Evolutionary conservation across 2,888 invertebrate genomes (phyloP), one percentile per base, ranked within the genome.

Genomic region (Ophonus ardosiacus): DNA sequence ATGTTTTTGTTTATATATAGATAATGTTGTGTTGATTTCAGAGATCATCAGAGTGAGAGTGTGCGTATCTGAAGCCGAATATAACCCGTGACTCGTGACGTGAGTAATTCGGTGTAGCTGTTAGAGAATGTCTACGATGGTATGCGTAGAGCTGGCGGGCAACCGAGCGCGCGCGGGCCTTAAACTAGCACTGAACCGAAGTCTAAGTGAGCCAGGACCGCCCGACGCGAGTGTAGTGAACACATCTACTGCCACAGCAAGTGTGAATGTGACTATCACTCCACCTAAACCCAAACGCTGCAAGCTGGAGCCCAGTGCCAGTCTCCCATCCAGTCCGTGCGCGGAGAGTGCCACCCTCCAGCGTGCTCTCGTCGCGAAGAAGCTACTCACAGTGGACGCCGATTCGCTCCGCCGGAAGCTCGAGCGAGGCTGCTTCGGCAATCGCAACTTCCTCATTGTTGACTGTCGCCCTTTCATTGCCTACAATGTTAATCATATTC

Each of bases 391-490:
- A 7, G 89, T 94, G 85, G 92, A 92, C 85, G 89, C 92, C 6
- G 93, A 92, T 87, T 92, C 92, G 63, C 90, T 94, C 76, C 93
- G 92, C 13, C 88, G 90, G 15, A 92, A 92, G 86, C 89, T 93
- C 86, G 90, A 90, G 86, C 81, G 86, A 0, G 65, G 83, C 40
- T 89, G 88, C 31, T 87, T 88, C 21, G 87, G 89, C 84, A 82
- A 85, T 18, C 88, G 88, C 87, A 87, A 88, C 78, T 92, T 92
- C 88, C 91, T 95, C 15, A 89, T 95, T 7, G 90, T 95, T 80
- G 95, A 95, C 89, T 94, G 95, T 89, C 92, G 95, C 68, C 93
- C 95, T 0, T 95, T 95, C 90, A 93, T 95, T 87, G 93, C 94
- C 85, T 95, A 94, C 91, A 95, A 95, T 90, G 92, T 93, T 86